Evolutionary conservation across 35 echinoderm and acorn worm species (phyloP).

Genomic region (Amphiura filiformis): DNA sequence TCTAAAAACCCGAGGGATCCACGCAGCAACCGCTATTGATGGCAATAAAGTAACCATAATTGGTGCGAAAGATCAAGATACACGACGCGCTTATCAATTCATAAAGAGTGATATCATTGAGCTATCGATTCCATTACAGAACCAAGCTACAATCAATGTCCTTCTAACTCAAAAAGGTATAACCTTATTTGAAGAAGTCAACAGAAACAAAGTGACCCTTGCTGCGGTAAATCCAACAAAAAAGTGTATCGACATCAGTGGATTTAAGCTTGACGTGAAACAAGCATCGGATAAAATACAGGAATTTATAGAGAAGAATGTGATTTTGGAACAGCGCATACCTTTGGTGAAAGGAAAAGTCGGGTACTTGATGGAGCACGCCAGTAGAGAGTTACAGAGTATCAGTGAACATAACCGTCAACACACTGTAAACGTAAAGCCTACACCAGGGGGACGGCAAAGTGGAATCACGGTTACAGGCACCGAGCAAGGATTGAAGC

Average conservation of each 20-base stretch:
- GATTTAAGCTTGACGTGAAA: background rate
- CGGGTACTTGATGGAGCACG: background rate
- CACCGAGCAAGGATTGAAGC: constrained; percentile 20
- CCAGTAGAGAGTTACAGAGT: background rate
- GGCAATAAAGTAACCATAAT: constrained; percentile 9
- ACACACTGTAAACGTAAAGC: background rate
- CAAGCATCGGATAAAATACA: background rate
- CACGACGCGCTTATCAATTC: background rate
- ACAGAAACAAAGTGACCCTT: background rate
- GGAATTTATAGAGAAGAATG: constrained; percentile 7
- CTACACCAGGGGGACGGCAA: background rate
- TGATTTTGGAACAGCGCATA: background rate
- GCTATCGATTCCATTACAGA: background rate
- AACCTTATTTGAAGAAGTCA: background rate
- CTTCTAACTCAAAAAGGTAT: background rate
- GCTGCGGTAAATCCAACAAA: background rate
- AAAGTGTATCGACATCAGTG: background rate
- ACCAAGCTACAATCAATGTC: constrained; percentile 22
- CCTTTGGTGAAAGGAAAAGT: background rate
- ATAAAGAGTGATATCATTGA: constrained; percentile 14
- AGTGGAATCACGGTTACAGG: constrained; percentile 20
- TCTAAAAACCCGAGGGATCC: background rate
- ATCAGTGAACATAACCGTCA: background rate
- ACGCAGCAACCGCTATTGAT: background rate
- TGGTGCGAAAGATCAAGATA: background rate